Conservation (phyloP, 2,797 vertebrate genomes). For the Schizopygopsis pylzovi region DNA sequence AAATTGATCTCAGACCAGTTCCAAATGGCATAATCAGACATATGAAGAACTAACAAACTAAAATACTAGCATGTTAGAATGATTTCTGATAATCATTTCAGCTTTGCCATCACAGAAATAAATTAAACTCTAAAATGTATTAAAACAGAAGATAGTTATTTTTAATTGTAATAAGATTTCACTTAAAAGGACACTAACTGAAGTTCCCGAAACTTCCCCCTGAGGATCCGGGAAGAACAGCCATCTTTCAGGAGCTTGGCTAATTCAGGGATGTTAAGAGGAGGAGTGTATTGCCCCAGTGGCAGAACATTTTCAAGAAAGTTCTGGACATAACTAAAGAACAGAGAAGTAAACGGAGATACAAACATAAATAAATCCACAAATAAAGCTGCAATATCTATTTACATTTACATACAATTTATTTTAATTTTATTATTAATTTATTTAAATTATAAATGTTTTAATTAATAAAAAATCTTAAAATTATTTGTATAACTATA, state of each 20-base stretch:
- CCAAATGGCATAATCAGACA: not conserved
- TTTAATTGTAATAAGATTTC: not conserved
- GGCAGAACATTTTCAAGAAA: constrained; percentile 7
- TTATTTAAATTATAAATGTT: not conserved
- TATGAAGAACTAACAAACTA: not conserved
- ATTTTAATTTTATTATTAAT: not conserved
- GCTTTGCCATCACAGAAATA: not conserved
- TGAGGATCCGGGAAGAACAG: fast-evolving
- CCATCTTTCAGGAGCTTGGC: constrained; percentile 56
- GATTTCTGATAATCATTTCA: not conserved
- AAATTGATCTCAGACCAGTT: not conserved
- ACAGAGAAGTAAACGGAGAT: not conserved
- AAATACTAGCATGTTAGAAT: not conserved
- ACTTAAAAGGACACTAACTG: constrained; percentile 55
- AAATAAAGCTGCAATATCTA: not conserved
- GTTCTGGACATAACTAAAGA: constrained; percentile 58
- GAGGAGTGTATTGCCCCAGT: constrained; percentile 48
- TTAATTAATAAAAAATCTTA: not conserved
- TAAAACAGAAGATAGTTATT: not conserved
- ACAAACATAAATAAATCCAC: not conserved
- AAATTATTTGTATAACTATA: not conserved
- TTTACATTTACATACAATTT: not conserved
- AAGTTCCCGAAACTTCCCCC: constrained; percentile 2
- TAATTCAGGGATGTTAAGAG: constrained; percentile 51
- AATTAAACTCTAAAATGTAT: not conserved